phyloP scores from a whole-genome alignment of 2,888 invertebrate species.

The Aphodius sticticus region DNA sequence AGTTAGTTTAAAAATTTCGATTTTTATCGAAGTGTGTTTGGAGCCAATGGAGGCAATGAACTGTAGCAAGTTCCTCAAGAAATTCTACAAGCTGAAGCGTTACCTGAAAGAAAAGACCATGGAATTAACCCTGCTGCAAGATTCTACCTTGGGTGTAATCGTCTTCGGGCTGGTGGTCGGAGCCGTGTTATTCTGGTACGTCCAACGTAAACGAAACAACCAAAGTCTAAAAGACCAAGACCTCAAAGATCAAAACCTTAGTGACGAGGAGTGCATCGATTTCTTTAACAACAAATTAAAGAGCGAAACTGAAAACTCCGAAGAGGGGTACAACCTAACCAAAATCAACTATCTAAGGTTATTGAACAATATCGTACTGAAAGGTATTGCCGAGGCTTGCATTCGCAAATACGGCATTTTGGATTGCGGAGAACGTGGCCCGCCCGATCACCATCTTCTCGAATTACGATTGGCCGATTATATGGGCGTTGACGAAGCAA shows the following conservation, averaged over 20 bases:
- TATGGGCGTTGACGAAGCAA: slow-evolving; percentile 87
- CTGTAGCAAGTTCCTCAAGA: background rate
- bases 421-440: background rate
- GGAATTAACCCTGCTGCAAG: background rate
- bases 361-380: background rate
- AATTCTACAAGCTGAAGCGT: background rate
- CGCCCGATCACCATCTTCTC: slow-evolving; percentile 79
- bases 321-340: background rate
- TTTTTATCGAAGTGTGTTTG: background rate
- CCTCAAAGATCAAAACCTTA: background rate
- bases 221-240: background rate
- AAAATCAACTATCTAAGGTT: background rate
- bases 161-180: background rate
- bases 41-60: background rate
- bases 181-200: background rate
- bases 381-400: background rate
- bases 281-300: background rate
- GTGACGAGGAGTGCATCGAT: background rate
- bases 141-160: background rate
- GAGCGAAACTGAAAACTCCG: background rate
- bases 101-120: background rate
- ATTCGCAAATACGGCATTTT: background rate
- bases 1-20: background rate
- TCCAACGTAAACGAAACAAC: background rate
- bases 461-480: slow-evolving; percentile 88